Base-by-base conservation (phyloP, 2,113 vertebrate genomes). In the Grantiella picta region DNA sequence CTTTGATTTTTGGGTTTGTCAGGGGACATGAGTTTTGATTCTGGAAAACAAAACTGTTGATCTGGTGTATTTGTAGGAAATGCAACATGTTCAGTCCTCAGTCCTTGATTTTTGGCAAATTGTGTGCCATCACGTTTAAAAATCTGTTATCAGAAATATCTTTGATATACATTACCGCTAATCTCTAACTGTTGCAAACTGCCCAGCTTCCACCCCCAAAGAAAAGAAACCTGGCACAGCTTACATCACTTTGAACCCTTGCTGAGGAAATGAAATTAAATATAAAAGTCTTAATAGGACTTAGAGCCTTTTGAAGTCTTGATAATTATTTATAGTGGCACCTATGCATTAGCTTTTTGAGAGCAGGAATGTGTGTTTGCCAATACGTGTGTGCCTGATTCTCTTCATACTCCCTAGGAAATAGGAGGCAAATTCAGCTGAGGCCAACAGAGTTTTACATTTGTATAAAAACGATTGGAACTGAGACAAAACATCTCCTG, bases 41-140 rank as follows among this genome's bases (percentile, higher is more conserved):
- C 9, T 36, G 40, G 19, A 45, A 75, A 38, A 33, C 7, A 17
- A 65, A 85, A n/a, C 13, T 28, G 11, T 45, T 69, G 6, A 21
- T 63, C 10, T 73, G 27, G 29, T 31, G 15, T 10, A 19, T 19
- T 3, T 25, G 10, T 27, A 35, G 35, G 19, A 82, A 82, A 57
- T 24, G 23, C 0, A 2, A 33, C 1, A 11, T 59, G 6, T 25
- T 69, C 15, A 66, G 1, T 15, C 12, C 21, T 11, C 47, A 63
- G 2, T 4, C 5, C n/a, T 56, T 19, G 19, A 7, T 29, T n/a
- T 23, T 60, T 70, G 15, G 22, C 3, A 75, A 71, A 79, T 7
- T 11, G 11, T 16, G 35, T 42, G 4, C 44, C 73, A 4, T 10
- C 2, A 8, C 33, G 4, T 52, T n/a, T 82, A 3, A 42, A 25